Evolutionary conservation across 1,140 invertebrate species (phyloP).

Genomic region (Leptinotarsa defecta): DNA sequence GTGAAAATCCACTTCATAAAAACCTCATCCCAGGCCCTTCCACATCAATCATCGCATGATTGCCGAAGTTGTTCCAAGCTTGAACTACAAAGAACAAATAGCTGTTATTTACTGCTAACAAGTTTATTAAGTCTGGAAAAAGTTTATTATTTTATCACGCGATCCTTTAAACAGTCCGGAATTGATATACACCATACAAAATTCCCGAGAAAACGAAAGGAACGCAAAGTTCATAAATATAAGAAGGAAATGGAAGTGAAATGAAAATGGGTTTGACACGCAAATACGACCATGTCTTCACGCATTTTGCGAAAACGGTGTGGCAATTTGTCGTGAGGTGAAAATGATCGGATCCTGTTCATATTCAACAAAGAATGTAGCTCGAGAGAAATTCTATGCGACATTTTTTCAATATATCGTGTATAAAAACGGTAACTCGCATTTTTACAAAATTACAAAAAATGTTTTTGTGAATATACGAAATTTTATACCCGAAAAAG

Average conservation of each 20-base stretch:
- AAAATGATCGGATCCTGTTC: too few relatives aligned
- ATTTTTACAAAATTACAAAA: too few relatives aligned
- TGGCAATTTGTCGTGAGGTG: too few relatives aligned
- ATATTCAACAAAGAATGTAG: too few relatives aligned
- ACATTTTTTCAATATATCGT: too few relatives aligned
- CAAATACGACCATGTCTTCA: background rate
- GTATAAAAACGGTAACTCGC: too few relatives aligned
- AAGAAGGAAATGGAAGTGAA: background rate
- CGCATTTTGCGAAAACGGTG: background rate
- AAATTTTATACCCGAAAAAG: too few relatives aligned
- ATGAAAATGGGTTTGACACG: background rate
- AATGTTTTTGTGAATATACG: too few relatives aligned
- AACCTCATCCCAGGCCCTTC: too few relatives aligned
- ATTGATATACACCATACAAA: constrained; percentile 6
- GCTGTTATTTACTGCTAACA: constrained; percentile 8
- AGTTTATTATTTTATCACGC: constrained; percentile 8
- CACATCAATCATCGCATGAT: background rate
- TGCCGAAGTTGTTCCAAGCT: background rate
- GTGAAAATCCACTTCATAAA: too few relatives aligned
- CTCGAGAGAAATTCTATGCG: too few relatives aligned
- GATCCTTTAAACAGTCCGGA: background rate
- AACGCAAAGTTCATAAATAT: background rate
- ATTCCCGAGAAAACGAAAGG: background rate
- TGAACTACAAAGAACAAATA: background rate
- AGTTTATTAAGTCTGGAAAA: constrained; percentile 2